Percentiles rank a stretch among this genome's conserved stretches.
Conservation (phyloP, 2,797 vertebrate species). For the Echiichthys vipera region DNA sequence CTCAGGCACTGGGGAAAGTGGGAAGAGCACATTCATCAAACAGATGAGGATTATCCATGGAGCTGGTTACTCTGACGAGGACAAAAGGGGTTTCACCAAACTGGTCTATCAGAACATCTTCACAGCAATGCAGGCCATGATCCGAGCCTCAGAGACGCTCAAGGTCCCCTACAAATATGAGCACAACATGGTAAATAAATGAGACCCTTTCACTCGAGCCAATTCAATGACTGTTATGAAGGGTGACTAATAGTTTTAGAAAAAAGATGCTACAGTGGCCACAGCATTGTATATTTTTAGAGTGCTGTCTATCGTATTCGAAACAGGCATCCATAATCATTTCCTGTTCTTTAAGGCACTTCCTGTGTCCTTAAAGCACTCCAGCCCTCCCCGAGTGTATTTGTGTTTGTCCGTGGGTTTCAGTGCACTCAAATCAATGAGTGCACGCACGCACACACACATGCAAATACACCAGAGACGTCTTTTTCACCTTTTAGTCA, state of each 20-base stretch:
- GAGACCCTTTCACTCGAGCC: not conserved
- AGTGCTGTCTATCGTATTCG: slow-evolving; percentile 70
- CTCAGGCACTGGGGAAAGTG: slow-evolving; percentile 95
- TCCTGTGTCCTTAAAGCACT: slow-evolving; percentile 69
- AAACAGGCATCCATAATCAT: slow-evolving; percentile 74
- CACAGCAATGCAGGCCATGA: slow-evolving; percentile 96
- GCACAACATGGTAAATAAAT: slow-evolving; percentile 91
- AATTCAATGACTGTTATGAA: not conserved
- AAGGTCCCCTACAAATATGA: slow-evolving; percentile 96
- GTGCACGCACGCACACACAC: not conserved
- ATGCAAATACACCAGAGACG: slow-evolving; percentile 15
- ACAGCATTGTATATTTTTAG: slow-evolving; percentile 60
- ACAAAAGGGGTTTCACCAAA: slow-evolving; percentile 94
- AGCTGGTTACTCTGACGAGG: slow-evolving; percentile 94
- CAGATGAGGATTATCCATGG: slow-evolving; percentile 98
- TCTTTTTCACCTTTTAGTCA: not conserved
- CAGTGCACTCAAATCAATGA: slow-evolving; percentile 2
- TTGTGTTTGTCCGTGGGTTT: slow-evolving; percentile 35
- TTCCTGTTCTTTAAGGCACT: slow-evolving; percentile 77
- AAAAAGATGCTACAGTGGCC: not conserved
- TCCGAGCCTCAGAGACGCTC: slow-evolving; percentile 92
- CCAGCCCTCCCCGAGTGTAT: slow-evolving; percentile 29
- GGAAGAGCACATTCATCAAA: slow-evolving; percentile 97
- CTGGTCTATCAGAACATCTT: slow-evolving; percentile 98
- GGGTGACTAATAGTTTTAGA: slow-evolving; percentile 19